These are phyloP conservation scores for Napeogenes inachia DNA, from an alignment of 2,888 invertebrate genomes.

Conservation along the genomic window DNA sequence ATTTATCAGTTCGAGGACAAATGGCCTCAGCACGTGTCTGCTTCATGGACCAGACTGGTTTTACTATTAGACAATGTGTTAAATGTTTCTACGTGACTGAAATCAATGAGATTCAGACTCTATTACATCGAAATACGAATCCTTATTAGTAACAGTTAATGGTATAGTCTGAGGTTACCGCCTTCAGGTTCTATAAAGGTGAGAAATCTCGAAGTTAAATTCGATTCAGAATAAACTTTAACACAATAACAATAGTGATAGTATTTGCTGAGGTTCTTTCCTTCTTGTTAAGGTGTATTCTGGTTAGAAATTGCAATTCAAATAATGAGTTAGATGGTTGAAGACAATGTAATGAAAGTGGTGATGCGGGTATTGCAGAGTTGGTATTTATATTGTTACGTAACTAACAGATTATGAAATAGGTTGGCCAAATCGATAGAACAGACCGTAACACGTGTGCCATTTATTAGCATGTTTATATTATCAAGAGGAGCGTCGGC, in stretches of 20 bases:
- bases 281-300: background rate
- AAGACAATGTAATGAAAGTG: constrained; percentile 23
- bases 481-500: background rate
- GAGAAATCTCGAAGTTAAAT: background rate
- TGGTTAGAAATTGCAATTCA: constrained; percentile 12
- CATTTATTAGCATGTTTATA: background rate
- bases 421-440: constrained; percentile 16
- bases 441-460: background rate
- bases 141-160: constrained; percentile 20
- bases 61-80: constrained; percentile 29
- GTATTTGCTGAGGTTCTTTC: background rate
- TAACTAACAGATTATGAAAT: constrained; percentile 35
- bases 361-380: constrained; percentile 25
- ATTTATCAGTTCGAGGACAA: constrained; percentile 36
- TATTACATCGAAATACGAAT: constrained; percentile 32
- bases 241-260: background rate
- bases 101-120: constrained; percentile 35
- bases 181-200: constrained; percentile 13
- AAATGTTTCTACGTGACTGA: constrained; percentile 12
- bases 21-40: constrained; percentile 39
- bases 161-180: constrained; percentile 12
- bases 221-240: constrained; percentile 2
- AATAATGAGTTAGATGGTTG: constrained; percentile 25
- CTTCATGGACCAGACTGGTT: constrained; percentile 37
- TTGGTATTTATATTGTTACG: constrained; percentile 28